A percentile compares a stretch with the other conserved stretches of the same genome.
These are phyloP conservation scores for Amblyteles armatorius DNA, from an alignment of 2,888 invertebrate species.

Conservation along the genomic window DNA sequence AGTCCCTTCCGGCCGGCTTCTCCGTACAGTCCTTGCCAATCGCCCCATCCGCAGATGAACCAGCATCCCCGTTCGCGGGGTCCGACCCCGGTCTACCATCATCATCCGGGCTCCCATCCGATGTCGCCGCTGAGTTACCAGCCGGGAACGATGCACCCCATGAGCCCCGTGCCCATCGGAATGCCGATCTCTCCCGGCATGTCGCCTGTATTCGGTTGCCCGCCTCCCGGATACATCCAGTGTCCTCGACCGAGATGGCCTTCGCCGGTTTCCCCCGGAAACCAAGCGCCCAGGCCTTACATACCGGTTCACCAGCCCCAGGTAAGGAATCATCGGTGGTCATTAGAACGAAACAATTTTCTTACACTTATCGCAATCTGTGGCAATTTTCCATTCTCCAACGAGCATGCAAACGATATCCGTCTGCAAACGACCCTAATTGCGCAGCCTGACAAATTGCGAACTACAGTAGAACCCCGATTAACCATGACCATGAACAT, in stretches of 20 bases:
- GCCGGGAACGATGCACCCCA: conserved; percentile 83
- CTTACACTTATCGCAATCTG: conserved; percentile 67
- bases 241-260: conserved; percentile 90
- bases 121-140: conserved; percentile 86
- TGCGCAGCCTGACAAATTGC: not conserved
- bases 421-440: not conserved
- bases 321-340: conserved; percentile 44
- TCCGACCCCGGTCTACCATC: conserved; percentile 72
- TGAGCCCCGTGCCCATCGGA: conserved; percentile 86
- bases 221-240: conserved; percentile 86
- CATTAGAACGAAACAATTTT: conserved; percentile 52
- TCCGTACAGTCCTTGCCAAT: conserved; percentile 90
- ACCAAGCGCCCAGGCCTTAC: conserved; percentile 84
- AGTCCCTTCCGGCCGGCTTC: conserved; percentile 91
- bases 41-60: conserved; percentile 72
- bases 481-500: no score
- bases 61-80: conserved; percentile 71
- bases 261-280: conserved; percentile 84
- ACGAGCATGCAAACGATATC: not conserved
- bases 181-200: conserved; percentile 89
- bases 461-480: no score
- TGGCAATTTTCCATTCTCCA: not conserved
- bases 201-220: conserved; percentile 85
- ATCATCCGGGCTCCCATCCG: conserved; percentile 75
- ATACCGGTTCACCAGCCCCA: conserved; percentile 84